phyloP scores from a whole-genome alignment of 2,797 vertebrate genomes.

The Tapirus indicus region DNA sequence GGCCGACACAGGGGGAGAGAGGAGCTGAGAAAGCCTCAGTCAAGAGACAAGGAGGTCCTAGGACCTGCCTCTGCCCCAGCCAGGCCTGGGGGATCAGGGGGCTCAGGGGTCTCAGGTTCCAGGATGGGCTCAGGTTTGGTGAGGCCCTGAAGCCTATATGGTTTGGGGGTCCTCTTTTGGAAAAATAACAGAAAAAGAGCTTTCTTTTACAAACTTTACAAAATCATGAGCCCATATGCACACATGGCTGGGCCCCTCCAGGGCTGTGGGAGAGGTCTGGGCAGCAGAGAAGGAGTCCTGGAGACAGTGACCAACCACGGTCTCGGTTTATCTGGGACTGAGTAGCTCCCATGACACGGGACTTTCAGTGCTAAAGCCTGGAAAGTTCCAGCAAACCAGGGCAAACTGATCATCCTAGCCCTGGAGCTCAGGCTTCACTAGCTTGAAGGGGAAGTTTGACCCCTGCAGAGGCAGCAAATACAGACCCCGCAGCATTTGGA shows the following conservation, averaged over 20 bases:
- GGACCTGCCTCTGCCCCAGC: not conserved
- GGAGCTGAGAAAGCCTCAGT: not conserved
- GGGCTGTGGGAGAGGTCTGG: not conserved
- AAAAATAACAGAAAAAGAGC: not conserved
- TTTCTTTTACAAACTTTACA: not conserved
- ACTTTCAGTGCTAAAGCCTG: not conserved
- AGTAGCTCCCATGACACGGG: not conserved
- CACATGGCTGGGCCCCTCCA: not conserved
- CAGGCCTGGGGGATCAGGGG: not conserved
- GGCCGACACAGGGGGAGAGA: not conserved
- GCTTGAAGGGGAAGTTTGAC: not conserved
- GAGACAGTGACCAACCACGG: fast-evolving
- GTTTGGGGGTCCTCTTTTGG: not conserved
- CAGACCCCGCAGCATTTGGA: not conserved
- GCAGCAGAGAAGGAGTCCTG: not conserved
- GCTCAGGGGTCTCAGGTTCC: not conserved
- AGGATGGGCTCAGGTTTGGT: not conserved
- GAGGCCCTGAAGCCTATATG: not conserved
- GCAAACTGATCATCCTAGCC: not conserved
- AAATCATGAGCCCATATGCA: not conserved
- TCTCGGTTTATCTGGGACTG: not conserved
- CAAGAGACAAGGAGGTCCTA: not conserved
- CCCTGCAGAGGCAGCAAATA: not conserved
- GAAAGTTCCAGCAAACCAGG: not conserved
- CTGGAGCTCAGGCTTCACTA: not conserved